phyloP scores from a whole-genome alignment of 2,797 vertebrate genomes.

The Echeneis naucrates region DNA sequence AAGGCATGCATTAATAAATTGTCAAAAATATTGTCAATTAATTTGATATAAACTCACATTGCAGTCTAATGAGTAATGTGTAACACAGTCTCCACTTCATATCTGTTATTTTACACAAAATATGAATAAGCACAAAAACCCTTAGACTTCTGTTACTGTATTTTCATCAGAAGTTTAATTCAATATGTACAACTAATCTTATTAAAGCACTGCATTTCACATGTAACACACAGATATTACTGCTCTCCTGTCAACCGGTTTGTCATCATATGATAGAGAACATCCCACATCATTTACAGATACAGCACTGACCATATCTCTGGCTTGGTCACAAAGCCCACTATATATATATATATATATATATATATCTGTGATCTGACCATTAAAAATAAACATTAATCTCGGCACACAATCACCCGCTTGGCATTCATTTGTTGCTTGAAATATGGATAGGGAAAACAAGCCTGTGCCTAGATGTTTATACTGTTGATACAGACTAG shows the following conservation, averaged over 20 bases:
- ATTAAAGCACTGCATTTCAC: conserved; percentile 68
- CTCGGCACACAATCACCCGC: conserved; percentile 42
- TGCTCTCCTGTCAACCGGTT: conserved; percentile 24
- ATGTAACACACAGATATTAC: conserved; percentile 48
- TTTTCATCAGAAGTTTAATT: conserved; percentile 74
- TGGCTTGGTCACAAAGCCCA: conserved; percentile 34
- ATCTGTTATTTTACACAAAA: background rate
- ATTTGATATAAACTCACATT: background rate
- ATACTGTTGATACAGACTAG: conserved; percentile 27
- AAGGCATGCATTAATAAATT: no score
- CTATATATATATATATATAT: conserved; percentile 19
- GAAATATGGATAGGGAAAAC: conserved; percentile 28
- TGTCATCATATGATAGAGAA: conserved; percentile 14
- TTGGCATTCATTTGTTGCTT: conserved; percentile 26
- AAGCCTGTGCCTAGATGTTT: conserved; percentile 29
- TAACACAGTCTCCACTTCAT: background rate
- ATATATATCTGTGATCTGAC: conserved; percentile 41
- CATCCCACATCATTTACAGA: conserved; percentile 48
- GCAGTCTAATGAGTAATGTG: background rate
- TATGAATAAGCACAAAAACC: background rate
- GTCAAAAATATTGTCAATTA: no score
- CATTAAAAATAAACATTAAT: conserved; percentile 33
- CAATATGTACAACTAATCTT: conserved; percentile 77
- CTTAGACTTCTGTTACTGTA: background rate
- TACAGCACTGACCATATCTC: conserved; percentile 19